These are phyloP conservation scores for Fistularia tabacaria DNA, from an alignment of 2,797 vertebrate genomes.

Conservation along the genomic window DNA sequence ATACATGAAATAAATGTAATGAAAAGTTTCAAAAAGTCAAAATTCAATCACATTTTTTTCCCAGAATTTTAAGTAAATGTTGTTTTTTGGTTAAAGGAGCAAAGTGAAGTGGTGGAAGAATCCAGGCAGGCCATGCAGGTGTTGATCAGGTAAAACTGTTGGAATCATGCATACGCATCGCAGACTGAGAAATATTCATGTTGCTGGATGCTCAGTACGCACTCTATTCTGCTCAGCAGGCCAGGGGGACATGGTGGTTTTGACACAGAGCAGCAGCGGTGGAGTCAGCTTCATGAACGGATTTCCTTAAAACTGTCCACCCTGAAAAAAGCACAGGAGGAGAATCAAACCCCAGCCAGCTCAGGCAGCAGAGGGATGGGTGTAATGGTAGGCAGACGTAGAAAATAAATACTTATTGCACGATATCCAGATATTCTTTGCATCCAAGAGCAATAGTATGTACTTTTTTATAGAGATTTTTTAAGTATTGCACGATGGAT, in stretches of 20 bases:
- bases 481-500: no score
- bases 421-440: no score
- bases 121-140: background rate
- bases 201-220: background rate
- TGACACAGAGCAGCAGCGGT: slow-evolving; percentile 19
- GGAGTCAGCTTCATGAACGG: slow-evolving; percentile 35
- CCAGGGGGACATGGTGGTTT: slow-evolving; percentile 11
- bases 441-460: no score
- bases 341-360: slow-evolving; percentile 4
- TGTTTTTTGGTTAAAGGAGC: slow-evolving; percentile 55
- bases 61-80: slow-evolving; percentile 48
- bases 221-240: slow-evolving; percentile 5
- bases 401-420: no score
- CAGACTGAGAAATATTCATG: background rate
- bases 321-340: slow-evolving; percentile 37
- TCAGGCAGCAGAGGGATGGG: slow-evolving; percentile 7
- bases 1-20: no score
- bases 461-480: no score
- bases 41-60: no score
- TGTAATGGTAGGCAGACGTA: slow-evolving; percentile 7
- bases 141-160: slow-evolving; percentile 32
- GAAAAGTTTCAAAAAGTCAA: no score
- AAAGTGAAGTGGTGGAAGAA: slow-evolving; percentile 40
- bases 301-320: slow-evolving; percentile 41
- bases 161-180: background rate